phyloP scores from a whole-genome alignment of 2,888 invertebrate species.

The Eledone cirrhosa region DNA sequence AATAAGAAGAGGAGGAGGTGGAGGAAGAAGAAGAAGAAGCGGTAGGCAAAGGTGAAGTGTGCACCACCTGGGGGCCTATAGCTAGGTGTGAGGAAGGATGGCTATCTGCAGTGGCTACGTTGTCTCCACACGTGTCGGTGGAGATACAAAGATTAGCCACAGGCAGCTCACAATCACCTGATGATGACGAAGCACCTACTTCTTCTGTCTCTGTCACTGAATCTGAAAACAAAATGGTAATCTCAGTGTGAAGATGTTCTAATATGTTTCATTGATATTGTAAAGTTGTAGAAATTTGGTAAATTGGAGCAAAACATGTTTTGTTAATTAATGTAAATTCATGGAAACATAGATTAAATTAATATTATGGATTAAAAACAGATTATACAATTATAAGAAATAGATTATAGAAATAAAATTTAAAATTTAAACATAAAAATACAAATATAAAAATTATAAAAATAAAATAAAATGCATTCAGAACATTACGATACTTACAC shows the following conservation, averaged over 20 bases:
- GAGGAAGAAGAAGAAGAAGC: not conserved
- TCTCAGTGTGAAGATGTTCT: not conserved
- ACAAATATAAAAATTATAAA: too few relatives aligned
- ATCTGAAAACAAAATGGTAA: conserved; percentile 29
- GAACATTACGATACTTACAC: not conserved
- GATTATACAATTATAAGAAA: too few relatives aligned
- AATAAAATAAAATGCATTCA: not conserved
- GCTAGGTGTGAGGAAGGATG: not conserved
- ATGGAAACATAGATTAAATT: too few relatives aligned
- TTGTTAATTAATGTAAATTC: too few relatives aligned
- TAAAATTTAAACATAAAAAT: too few relatives aligned
- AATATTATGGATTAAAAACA: too few relatives aligned
- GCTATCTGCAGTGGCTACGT: not conserved
- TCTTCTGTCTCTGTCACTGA: conserved; percentile 22
- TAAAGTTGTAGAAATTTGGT: too few relatives aligned
- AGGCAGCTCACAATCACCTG: conserved; percentile 9
- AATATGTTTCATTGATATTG: not conserved
- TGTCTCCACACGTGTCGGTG: not conserved
- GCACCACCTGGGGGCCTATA: conserved; percentile 4
- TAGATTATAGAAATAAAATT: too few relatives aligned
- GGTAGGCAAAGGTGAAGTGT: not conserved
- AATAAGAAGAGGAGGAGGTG: not conserved
- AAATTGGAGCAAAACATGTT: too few relatives aligned
- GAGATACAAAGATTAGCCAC: not conserved
- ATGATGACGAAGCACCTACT: not conserved